A percentile compares a stretch with the other conserved stretches of the same genome.
phyloP scores from a whole-genome alignment of 2,888 invertebrate genomes.

The Agrotis segetum region DNA sequence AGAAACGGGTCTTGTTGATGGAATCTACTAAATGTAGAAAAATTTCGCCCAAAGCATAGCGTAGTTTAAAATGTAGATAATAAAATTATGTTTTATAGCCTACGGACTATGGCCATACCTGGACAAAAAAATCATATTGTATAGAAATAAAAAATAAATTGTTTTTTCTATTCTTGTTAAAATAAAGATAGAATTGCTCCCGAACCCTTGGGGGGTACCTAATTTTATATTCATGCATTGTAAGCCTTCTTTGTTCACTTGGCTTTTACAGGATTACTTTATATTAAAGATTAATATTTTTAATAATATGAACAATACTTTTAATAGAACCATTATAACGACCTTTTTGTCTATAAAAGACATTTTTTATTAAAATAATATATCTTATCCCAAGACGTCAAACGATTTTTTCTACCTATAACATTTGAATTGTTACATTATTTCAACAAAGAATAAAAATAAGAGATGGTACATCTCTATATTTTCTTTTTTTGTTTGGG shows the following conservation, averaged over 20 bases:
- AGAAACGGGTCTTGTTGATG: no score
- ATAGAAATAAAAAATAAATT: no score
- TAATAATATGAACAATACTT: slow-evolving; percentile 90
- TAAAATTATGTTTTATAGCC: no score
- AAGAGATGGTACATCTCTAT: slow-evolving; percentile 1
- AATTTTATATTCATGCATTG: background rate
- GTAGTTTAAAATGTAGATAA: no score
- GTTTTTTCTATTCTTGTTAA: no score
- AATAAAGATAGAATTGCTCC: background rate
- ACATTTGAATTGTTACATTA: slow-evolving; percentile 5
- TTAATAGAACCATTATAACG: slow-evolving; percentile 74
- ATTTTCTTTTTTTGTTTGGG: slow-evolving; percentile 20
- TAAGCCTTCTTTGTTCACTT: background rate
- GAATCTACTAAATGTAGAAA: no score
- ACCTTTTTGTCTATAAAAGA: background rate
- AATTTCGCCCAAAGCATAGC: no score
- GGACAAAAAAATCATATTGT: no score
- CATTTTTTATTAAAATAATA: no score
- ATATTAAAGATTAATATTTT: background rate
- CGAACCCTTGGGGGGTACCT: background rate
- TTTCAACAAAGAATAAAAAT: slow-evolving; percentile 19
- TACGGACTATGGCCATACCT: no score
- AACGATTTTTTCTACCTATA: no score
- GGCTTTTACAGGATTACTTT: background rate
- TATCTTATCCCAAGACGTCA: no score